These are phyloP conservation scores for Thunnus albacares DNA, from an alignment of 2,797 vertebrate species.

Conservation along the genomic window DNA sequence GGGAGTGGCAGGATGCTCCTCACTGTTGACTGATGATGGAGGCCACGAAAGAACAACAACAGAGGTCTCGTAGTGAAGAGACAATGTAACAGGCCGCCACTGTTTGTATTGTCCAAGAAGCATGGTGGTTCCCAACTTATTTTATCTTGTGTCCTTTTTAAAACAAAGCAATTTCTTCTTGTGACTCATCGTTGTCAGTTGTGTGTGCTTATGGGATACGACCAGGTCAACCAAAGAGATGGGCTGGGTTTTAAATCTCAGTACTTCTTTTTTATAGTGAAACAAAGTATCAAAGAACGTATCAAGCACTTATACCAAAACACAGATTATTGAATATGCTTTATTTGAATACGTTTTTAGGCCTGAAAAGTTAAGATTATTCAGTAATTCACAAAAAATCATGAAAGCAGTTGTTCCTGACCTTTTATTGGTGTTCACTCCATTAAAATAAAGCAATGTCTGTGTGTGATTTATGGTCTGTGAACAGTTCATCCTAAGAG, in stretches of 20 bases:
- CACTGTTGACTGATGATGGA: conserved; percentile 59
- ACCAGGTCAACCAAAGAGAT: too few relatives aligned
- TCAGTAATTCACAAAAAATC: not conserved
- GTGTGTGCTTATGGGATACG: not conserved
- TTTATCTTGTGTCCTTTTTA: too few relatives aligned
- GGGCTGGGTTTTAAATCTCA: too few relatives aligned
- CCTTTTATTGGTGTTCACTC: not conserved
- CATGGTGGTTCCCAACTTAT: not conserved
- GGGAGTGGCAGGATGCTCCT: conserved; percentile 69
- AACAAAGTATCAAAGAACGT: too few relatives aligned
- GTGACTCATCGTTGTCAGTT: not conserved
- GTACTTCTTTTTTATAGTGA: too few relatives aligned
- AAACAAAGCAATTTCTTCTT: not conserved
- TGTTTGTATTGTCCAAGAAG: conserved; percentile 8
- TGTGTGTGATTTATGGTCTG: not conserved
- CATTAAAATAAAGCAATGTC: not conserved
- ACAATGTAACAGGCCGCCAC: not conserved
- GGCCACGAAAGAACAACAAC: conserved; percentile 42
- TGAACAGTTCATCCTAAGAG: not conserved
- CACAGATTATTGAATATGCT: too few relatives aligned
- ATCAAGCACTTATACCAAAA: too few relatives aligned
- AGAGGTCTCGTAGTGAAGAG: conserved; percentile 9
- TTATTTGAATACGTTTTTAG: not conserved
- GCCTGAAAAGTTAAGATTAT: not conserved
- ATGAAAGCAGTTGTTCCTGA: not conserved